phyloP scores from a whole-genome alignment of 30 jellyfish, hydroid and myxozoan species.

The Turritopsis rubra region DNA sequence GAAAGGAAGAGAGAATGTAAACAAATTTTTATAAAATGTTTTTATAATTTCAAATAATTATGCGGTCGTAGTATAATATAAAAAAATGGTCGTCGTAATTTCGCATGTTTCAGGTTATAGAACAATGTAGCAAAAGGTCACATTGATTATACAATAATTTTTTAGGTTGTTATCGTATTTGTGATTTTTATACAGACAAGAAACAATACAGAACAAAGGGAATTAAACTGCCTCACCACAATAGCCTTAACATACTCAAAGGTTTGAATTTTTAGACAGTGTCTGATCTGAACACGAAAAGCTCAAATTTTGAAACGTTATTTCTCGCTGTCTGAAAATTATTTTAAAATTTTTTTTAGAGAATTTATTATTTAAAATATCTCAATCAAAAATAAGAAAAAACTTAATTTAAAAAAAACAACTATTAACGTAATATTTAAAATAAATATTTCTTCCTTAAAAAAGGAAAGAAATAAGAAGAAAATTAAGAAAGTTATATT shows the following conservation, averaged over 20 bases:
- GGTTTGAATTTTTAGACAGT: background rate
- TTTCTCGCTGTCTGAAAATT: background rate
- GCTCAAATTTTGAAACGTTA: background rate
- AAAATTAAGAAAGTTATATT: background rate
- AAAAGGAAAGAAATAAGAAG: too few relatives aligned
- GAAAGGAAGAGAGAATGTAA: background rate
- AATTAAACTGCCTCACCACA: background rate
- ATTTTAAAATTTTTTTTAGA: background rate
- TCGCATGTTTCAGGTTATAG: constrained; percentile 19
- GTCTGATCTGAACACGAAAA: background rate
- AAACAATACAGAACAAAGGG: background rate
- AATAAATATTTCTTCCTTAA: background rate
- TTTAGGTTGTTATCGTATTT: background rate
- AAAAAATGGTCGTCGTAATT: background rate
- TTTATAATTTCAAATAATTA: background rate
- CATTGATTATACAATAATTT: background rate
- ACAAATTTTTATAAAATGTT: background rate
- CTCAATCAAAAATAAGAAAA: background rate
- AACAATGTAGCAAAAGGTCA: constrained; percentile 21
- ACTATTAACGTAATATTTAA: background rate
- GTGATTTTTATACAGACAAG: background rate
- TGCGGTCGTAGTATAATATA: constrained; percentile 1
- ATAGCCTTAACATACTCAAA: background rate
- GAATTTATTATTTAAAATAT: too few relatives aligned
- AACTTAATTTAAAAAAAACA: too few relatives aligned